phyloP scores from a whole-genome alignment of 2,797 vertebrate species.

The Tokudaia muenninki region DNA sequence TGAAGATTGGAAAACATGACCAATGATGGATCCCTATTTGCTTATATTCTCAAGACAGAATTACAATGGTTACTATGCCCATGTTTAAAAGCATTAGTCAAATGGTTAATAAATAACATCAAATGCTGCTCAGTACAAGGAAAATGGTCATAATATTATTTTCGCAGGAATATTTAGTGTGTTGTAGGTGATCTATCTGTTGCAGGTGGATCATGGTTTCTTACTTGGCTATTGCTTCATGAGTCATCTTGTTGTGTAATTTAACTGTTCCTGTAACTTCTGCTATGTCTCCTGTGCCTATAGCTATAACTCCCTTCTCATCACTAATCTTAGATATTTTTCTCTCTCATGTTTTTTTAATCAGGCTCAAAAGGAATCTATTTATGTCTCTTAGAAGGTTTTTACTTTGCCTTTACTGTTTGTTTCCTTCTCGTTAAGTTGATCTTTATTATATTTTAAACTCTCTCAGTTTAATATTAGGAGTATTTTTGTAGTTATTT shows the following conservation, averaged over 20 bases:
- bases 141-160: background rate
- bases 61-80: background rate
- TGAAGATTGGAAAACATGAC: background rate
- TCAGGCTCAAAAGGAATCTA: constrained; percentile 31
- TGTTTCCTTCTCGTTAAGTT: constrained; percentile 23
- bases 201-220: background rate
- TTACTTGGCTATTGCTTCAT: background rate
- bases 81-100: background rate
- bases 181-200: background rate
- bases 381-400: constrained; percentile 41
- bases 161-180: background rate
- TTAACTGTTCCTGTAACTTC: constrained; percentile 37
- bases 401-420: constrained; percentile 4
- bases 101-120: background rate
- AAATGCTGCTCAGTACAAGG: background rate
- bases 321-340: constrained; percentile 50
- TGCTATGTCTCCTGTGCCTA: background rate
- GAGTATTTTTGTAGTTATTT: background rate
- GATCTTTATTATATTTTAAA: background rate
- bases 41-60: background rate
- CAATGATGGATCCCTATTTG: background rate
- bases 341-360: constrained; percentile 34
- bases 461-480: background rate
- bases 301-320: constrained; percentile 12
- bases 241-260: background rate